A percentile compares a stretch with the other conserved stretches of the same genome.
Conservation (phyloP, 2,888 invertebrate genomes). For the Belgica antarctica region DNA sequence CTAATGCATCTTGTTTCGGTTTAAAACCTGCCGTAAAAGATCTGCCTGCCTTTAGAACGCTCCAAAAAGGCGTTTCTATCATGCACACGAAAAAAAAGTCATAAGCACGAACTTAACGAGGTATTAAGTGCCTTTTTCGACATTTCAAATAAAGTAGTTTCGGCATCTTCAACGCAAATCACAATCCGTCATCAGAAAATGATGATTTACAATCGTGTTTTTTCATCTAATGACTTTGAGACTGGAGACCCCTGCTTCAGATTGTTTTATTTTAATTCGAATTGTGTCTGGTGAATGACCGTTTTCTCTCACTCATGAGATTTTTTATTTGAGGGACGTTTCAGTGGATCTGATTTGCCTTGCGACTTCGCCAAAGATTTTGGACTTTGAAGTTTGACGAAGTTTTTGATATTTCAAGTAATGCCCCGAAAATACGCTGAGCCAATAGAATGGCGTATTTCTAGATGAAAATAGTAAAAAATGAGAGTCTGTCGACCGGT, state of each 20-base stretch:
- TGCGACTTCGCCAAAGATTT: constrained; percentile 12
- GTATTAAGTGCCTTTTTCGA: background rate
- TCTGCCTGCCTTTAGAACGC: constrained; percentile 1
- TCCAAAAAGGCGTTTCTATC: background rate
- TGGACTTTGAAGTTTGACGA: too few species aligned
- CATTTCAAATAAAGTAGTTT: too few species aligned
- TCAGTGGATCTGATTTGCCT: constrained; percentile 5
- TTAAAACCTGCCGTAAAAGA: too few species aligned
- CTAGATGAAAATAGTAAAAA: background rate
- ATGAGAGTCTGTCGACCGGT: background rate
- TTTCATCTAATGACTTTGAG: background rate
- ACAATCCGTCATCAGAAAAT: background rate
- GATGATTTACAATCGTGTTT: background rate
- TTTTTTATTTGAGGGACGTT: constrained; percentile 6
- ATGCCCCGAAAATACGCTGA: constrained; percentile 10
- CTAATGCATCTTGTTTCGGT: constrained; percentile 19
- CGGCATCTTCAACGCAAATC: background rate
- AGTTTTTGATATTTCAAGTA: too few species aligned
- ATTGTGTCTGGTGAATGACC: constrained; percentile 34
- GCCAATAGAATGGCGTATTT: constrained; percentile 8
- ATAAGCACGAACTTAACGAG: background rate
- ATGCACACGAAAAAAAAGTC: background rate
- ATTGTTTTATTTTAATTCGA: background rate
- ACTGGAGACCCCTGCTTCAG: background rate
- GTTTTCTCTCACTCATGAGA: background rate